These are phyloP conservation scores for Decapterus maruadsi DNA, from an alignment of 2,797 vertebrate species.

Conservation along the genomic window DNA sequence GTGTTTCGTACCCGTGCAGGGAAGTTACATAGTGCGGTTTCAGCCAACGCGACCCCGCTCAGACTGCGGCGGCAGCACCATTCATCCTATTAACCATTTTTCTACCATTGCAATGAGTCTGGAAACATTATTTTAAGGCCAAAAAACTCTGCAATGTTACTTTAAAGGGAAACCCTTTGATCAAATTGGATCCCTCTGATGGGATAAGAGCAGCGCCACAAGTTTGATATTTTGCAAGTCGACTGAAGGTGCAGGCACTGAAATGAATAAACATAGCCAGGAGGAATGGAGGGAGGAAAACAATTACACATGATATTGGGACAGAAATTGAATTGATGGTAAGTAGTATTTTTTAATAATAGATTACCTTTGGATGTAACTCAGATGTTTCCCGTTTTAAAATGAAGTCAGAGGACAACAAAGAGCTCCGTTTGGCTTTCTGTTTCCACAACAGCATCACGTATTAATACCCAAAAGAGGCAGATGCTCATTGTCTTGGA, in stretches of 20 bases:
- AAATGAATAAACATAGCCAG: too few relatives aligned
- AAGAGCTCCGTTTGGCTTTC: conserved; percentile 34
- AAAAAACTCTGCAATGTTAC: too few relatives aligned
- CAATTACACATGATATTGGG: not conserved
- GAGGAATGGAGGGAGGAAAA: too few relatives aligned
- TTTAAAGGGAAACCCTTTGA: not conserved
- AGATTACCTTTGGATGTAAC: conserved; percentile 12
- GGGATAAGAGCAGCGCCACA: not conserved
- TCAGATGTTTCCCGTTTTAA: conserved; percentile 20
- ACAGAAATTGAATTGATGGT: not conserved
- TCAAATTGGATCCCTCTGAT: not conserved
- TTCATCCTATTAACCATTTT: too few relatives aligned
- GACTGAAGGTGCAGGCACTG: too few relatives aligned
- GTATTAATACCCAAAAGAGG: conserved; percentile 16
- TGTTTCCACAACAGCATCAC: conserved; percentile 42
- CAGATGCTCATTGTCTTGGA: conserved; percentile 29
- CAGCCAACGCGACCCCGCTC: too few relatives aligned
- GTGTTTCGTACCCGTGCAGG: too few relatives aligned
- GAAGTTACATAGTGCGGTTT: too few relatives aligned
- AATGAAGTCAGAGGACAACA: conserved; percentile 18
- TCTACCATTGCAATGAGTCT: too few relatives aligned
- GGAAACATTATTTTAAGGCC: too few relatives aligned
- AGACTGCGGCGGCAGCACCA: too few relatives aligned
- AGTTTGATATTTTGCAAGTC: not conserved
- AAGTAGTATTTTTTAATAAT: not conserved